phyloP scores from a whole-genome alignment of 35 echinoderm and acorn worm species.

The Hemicentrotus pulcherrimus region DNA sequence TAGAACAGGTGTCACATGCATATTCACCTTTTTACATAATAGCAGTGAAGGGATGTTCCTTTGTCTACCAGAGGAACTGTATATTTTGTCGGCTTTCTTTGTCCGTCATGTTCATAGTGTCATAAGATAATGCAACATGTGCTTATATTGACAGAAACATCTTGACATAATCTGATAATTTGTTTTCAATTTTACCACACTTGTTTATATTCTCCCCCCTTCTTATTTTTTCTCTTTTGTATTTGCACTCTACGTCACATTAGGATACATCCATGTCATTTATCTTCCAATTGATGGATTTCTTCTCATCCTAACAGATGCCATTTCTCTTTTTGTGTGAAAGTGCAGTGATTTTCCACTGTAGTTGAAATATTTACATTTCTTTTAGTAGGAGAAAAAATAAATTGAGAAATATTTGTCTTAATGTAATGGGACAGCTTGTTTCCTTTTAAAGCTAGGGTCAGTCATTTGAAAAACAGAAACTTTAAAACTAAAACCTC shows the following conservation, averaged over 20 bases:
- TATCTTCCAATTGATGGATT: background rate
- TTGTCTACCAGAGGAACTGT: no score
- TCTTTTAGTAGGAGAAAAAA: background rate
- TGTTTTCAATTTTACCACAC: background rate
- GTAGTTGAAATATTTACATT: background rate
- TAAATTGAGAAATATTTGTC: background rate
- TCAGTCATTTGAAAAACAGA: background rate
- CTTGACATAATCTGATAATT: background rate
- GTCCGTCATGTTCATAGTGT: no score
- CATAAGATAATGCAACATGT: no score
- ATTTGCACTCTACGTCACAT: background rate
- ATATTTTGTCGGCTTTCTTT: no score
- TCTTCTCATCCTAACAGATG: background rate
- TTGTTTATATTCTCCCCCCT: background rate
- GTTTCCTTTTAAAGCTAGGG: background rate
- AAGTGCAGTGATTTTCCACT: background rate
- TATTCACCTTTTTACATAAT: no score
- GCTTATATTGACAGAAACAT: background rate
- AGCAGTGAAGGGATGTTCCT: no score
- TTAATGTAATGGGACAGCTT: background rate
- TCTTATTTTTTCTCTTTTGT: background rate
- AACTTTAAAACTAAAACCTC: no score
- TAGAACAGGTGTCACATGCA: no score
- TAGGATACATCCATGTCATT: background rate
- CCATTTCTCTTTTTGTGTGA: background rate